phyloP scores from a whole-genome alignment of 2,797 vertebrate genomes.

The Peromyscus aztecus region DNA sequence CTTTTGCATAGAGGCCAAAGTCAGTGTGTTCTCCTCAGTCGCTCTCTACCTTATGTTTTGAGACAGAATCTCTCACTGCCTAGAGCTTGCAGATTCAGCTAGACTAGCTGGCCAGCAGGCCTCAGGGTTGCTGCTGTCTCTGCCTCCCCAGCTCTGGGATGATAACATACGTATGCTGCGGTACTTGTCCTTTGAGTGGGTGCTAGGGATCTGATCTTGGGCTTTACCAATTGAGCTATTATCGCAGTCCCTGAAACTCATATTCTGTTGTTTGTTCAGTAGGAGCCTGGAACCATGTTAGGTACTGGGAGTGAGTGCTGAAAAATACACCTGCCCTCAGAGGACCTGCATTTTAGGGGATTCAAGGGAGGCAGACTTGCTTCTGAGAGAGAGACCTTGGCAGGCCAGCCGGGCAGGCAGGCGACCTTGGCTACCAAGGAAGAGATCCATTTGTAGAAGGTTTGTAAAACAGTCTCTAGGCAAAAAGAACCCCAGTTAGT shows the following conservation, averaged over 20 bases:
- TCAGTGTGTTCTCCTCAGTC: background rate
- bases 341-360: background rate
- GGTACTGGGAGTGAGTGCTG: background rate
- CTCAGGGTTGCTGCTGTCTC: background rate
- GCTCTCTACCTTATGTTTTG: background rate
- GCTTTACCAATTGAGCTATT: background rate
- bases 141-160: background rate
- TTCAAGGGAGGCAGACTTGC: background rate
- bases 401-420: background rate
- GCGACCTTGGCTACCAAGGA: conserved; percentile 48
- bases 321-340: background rate
- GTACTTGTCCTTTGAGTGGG: background rate
- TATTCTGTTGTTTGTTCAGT: background rate
- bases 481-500: conserved; percentile 2
- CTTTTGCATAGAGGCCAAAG: background rate
- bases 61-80: background rate
- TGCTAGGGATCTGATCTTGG: background rate
- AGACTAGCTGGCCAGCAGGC: background rate
- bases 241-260: background rate
- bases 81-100: background rate
- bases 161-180: background rate
- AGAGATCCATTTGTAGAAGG: background rate
- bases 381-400: conserved; percentile 48
- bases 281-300: background rate
- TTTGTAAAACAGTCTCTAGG: conserved; percentile 49